Percentiles rank a stretch among this genome's conserved stretches.
Evolutionary conservation across 2,113 vertebrate genomes (phyloP).

Genomic region (Pogonocichla stellata): DNA sequence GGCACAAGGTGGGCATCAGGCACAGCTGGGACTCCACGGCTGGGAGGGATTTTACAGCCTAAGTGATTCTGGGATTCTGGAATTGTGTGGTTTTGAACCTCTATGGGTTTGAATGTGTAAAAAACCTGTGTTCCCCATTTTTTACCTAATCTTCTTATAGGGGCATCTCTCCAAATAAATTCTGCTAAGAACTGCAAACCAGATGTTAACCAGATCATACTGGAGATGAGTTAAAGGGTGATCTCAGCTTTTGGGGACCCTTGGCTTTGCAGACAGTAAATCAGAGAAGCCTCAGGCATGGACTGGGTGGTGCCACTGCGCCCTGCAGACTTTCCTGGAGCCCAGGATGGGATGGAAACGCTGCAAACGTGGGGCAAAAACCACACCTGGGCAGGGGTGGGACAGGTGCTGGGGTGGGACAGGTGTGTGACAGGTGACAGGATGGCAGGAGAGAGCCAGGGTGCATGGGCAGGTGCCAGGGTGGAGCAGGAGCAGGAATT

Average conservation of each 20-base stretch:
- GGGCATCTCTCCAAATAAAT: background rate
- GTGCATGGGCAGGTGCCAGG: too few relatives aligned
- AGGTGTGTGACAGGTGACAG: background rate
- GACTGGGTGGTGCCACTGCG: accelerated
- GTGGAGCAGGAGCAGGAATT: background rate
- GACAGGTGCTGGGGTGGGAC: background rate
- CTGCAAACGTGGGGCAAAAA: background rate
- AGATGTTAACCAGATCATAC: accelerated
- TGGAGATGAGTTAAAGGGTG: background rate
- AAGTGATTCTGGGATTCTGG: accelerated
- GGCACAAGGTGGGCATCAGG: background rate
- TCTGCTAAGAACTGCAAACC: background rate
- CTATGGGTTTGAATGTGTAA: accelerated
- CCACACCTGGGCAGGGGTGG: too few relatives aligned
- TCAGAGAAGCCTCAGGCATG: too few relatives aligned
- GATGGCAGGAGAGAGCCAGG: too few relatives aligned
- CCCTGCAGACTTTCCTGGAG: too few relatives aligned
- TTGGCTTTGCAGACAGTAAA: background rate
- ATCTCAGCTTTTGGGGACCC: background rate
- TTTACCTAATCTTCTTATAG: background rate
- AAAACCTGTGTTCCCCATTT: background rate
- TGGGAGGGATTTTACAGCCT: background rate
- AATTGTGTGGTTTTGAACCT: too few relatives aligned
- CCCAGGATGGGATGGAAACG: background rate
- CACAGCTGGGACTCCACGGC: accelerated